Evolutionary conservation across 64 coral and sea anemone species (phyloP).

Genomic region (Hydrozoanthus tunicans): DNA sequence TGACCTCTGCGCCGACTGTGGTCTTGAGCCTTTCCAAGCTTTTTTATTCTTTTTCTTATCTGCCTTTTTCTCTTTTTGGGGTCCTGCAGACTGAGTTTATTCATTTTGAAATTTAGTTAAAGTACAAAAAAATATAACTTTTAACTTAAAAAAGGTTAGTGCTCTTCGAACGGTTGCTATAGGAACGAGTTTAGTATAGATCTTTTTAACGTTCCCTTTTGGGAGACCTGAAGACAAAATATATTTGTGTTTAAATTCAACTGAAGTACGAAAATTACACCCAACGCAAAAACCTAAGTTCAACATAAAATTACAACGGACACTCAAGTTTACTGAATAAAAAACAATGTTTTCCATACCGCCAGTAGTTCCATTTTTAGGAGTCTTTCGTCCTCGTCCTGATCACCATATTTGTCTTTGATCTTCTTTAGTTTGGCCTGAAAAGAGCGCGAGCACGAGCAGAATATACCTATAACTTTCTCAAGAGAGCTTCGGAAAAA

Average conservation of each 20-base stretch:
- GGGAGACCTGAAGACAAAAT: too few species aligned
- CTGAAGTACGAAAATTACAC: too few species aligned
- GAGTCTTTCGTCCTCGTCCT: slow-evolving; percentile 94
- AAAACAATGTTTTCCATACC: slow-evolving; percentile 12
- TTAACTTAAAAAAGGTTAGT: neutral
- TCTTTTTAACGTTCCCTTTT: too few species aligned
- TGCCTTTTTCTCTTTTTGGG: slow-evolving; percentile 79
- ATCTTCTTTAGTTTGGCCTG: slow-evolving; percentile 96
- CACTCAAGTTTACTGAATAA: too few species aligned
- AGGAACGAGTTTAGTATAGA: too few species aligned
- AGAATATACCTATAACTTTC: neutral
- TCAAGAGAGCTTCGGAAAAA: neutral
- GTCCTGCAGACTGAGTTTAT: slow-evolving; percentile 77
- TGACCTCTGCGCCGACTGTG: slow-evolving; percentile 42
- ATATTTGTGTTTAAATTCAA: too few species aligned
- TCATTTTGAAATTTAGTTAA: neutral
- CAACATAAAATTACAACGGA: too few species aligned
- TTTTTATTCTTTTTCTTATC: slow-evolving; percentile 81
- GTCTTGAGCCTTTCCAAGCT: slow-evolving; percentile 50
- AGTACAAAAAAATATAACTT: neutral
- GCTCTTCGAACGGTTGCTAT: neutral
- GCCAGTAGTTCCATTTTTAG: slow-evolving; percentile 96
- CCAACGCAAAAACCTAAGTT: too few species aligned
- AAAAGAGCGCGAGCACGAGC: neutral
- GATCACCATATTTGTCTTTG: slow-evolving; percentile 97